Conservation (phyloP, 2,888 invertebrate genomes). For the Galeruca laticollis region DNA sequence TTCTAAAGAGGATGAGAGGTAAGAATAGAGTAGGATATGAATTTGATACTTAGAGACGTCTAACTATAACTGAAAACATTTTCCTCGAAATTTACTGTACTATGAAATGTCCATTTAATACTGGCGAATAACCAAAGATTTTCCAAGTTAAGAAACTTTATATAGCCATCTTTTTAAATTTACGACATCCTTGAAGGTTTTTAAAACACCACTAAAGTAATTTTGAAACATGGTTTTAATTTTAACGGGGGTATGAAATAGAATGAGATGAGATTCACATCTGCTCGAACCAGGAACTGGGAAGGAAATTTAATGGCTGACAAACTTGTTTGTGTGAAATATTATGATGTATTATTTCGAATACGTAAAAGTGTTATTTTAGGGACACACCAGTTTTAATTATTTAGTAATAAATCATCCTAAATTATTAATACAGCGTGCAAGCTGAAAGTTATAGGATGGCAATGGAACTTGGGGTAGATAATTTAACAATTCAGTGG, state of each 20-base stretch:
- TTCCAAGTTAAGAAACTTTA: conserved; percentile 63
- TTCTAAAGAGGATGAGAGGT: too few relatives aligned
- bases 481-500: conserved; percentile 7
- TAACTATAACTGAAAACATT: too few relatives aligned
- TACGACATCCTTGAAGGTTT: conserved; percentile 65
- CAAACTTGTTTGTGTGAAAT: conserved; percentile 56
- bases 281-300: conserved; percentile 54
- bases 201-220: conserved; percentile 66
- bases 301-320: conserved; percentile 55
- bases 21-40: too few relatives aligned
- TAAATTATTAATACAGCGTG: conserved; percentile 45
- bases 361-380: conserved; percentile 58
- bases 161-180: conserved; percentile 66
- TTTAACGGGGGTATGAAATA: conserved; percentile 60
- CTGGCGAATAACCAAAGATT: conserved; percentile 54
- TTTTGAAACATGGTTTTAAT: conserved; percentile 67
- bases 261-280: conserved; percentile 54
- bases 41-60: too few relatives aligned
- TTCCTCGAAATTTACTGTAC: conserved; percentile 15
- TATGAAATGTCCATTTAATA: conserved; percentile 38
- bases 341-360: conserved; percentile 59
- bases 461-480: conserved; percentile 40
- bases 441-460: conserved; percentile 36
- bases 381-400: conserved; percentile 56
- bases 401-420: conserved; percentile 57